Evolutionary conservation across 1,140 invertebrate species (phyloP), one percentile per base, ranked within the genome.

Genomic region (Plectrocnemia conspersa): DNA sequence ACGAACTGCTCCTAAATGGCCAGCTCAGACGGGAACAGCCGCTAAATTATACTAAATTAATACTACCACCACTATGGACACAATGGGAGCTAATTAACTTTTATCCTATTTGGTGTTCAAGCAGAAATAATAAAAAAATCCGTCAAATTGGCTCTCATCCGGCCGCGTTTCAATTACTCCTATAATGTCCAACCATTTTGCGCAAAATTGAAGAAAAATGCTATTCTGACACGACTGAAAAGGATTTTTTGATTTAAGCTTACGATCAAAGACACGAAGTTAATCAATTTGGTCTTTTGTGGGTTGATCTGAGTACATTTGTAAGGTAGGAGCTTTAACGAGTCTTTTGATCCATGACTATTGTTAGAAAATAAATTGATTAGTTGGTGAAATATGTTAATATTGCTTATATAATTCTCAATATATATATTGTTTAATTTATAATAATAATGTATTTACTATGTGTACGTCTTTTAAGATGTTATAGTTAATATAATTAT

Each of bases 41-140:
- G 46, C 16, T 48, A 36, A 48, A 48, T 48, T 48, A 24, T 48
- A 35, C 23, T 24, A 22, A 48, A 48, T 48, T 48, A 47, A 32
- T 33, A 32, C 24, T 13, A 15, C 22, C 38, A 41, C 38, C 11
- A 19, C 16, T 13, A 3, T 13, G 19, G n/a, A 13, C 9, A 21
- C 40, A n/a, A 48, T 35, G 19, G 18, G 11, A 15, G 15, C 27
- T 36, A 48, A 48, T 48, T 48, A 48, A 13, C 16, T 13, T 11
- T 13, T 33, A 33, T 33, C 11, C n/a, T 15, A 15, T 15, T 13
- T 13, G 11, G 27, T n/a, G 32, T 13, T 9, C 11, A 11, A 15
- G 2, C n/a, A 11, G 32, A 33, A 33, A 33, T 11, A 15, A n/a
- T 3, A 33, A 9, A 33, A 15, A 33, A 9, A 33, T n/a, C n/a